These are phyloP conservation scores for Leucoraja erinaceus DNA, from an alignment of 2,113 vertebrate genomes.

Conservation along the genomic window DNA sequence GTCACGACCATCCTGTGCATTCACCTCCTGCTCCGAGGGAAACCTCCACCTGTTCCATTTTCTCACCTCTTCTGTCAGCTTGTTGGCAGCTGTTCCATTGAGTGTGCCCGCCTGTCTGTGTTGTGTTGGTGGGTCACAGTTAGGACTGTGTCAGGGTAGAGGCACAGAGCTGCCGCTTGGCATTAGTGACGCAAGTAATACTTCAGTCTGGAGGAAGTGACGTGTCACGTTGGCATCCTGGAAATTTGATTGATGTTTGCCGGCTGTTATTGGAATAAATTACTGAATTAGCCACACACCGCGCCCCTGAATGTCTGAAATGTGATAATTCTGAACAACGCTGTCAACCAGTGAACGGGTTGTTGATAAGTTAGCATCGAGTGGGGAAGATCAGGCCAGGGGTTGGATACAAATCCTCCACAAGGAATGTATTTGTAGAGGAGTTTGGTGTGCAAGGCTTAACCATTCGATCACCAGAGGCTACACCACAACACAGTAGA, in stretches of 20 bases:
- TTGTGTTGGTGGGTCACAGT: neutral
- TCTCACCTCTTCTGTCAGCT: neutral
- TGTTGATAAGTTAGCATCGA: too few species aligned
- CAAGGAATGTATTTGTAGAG: too few species aligned
- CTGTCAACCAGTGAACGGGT: neutral
- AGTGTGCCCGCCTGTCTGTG: too few species aligned
- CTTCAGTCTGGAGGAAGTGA: neutral
- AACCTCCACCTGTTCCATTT: neutral
- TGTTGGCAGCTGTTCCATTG: neutral
- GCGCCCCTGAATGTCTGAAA: neutral
- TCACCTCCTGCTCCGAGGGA: neutral
- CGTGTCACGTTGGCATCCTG: conserved; percentile 10
- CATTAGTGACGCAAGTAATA: neutral
- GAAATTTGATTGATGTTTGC: neutral
- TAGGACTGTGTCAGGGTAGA: neutral
- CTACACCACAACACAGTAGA: neutral
- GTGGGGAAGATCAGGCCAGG: neutral
- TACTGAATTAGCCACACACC: neutral
- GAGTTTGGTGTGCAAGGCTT: neutral
- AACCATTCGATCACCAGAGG: neutral
- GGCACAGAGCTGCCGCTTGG: neutral
- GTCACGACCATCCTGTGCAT: neutral
- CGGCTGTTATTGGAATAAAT: neutral
- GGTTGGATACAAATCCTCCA: neutral
- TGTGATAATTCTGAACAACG: too few species aligned